Conservation (phyloP, 92 coral and sea anemone species). For the Blastomussa wellsi region DNA sequence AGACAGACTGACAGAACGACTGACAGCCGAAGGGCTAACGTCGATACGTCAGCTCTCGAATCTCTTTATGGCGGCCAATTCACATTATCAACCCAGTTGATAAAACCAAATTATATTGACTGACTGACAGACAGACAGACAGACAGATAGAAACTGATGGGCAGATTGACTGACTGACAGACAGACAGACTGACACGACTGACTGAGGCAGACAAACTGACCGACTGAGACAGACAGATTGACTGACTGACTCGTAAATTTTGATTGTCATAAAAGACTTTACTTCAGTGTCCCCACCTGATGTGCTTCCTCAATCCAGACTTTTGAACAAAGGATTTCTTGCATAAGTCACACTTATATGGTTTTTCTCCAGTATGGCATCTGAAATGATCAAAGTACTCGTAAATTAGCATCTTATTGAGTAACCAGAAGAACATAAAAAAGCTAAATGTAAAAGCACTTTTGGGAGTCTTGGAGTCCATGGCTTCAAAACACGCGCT, state of each 20-base stretch:
- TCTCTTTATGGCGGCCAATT: too few species aligned
- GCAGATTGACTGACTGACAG: background rate
- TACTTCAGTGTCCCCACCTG: conserved; percentile 43
- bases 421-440: background rate
- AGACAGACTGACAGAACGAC: background rate
- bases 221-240: background rate
- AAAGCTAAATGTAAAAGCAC: background rate
- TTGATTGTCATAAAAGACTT: background rate
- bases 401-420: background rate
- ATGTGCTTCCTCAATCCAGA: conserved; percentile 82
- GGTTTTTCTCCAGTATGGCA: conserved; percentile 81
- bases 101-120: too few species aligned
- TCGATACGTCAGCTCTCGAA: too few species aligned
- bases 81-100: too few species aligned
- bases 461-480: background rate
- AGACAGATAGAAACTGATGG: too few species aligned
- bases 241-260: background rate
- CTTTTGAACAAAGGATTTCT: conserved; percentile 71
- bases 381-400: conserved; percentile 28
- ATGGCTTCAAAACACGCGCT: background rate
- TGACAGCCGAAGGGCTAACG: background rate
- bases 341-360: conserved; percentile 68
- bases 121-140: background rate
- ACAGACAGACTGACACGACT: background rate
- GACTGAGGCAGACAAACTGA: background rate